These are phyloP conservation scores for Pristis pectinata DNA, from an alignment of 2,797 vertebrate genomes.

Conservation along the genomic window DNA sequence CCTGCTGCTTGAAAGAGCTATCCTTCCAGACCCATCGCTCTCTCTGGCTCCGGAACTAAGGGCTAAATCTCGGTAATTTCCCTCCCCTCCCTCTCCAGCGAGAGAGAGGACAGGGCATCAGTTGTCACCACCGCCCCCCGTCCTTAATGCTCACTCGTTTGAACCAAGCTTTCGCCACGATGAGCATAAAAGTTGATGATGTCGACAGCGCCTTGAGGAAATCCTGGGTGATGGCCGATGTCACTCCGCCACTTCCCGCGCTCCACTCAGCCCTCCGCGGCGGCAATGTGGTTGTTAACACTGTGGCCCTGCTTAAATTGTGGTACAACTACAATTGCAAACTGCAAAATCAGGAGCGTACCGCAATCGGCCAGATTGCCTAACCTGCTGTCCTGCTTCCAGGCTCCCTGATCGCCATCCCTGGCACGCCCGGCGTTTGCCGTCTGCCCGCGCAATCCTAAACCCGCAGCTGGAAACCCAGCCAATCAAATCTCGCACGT, in stretches of 20 bases:
- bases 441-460: no score
- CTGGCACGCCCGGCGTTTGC: no score
- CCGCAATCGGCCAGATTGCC: no score
- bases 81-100: neutral
- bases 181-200: neutral
- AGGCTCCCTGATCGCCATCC: no score
- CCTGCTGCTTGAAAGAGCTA: neutral
- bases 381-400: no score
- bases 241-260: neutral
- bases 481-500: no score
- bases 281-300: neutral
- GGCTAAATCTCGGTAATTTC: neutral
- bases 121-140: neutral
- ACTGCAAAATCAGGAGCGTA: no score
- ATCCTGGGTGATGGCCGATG: neutral
- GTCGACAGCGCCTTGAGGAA: neutral
- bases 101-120: neutral
- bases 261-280: neutral
- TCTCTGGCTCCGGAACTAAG: neutral
- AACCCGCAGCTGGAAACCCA: no score
- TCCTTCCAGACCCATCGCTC: neutral
- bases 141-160: neutral
- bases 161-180: neutral
- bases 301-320: no score
- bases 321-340: no score